Conservation (phyloP, 1,140 invertebrate species). For the Rhopalosiphum padi region DNA sequence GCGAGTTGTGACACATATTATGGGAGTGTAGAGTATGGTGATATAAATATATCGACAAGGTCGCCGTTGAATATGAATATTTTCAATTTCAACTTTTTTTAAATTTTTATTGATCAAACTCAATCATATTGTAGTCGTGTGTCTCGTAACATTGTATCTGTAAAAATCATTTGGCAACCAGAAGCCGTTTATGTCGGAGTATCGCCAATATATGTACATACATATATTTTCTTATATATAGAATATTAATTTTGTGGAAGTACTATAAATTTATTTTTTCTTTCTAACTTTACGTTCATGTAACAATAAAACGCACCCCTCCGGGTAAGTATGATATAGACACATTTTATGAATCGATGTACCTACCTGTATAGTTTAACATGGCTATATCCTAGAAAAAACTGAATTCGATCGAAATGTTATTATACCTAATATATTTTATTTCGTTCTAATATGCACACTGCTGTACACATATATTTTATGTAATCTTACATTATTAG, state of each 20-base stretch:
- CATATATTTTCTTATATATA: not conserved
- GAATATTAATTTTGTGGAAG: not conserved
- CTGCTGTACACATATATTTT: not conserved
- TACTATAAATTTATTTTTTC: not conserved
- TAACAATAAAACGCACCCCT: not conserved
- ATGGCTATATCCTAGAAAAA: not conserved
- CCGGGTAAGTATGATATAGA: not conserved
- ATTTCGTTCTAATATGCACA: not conserved
- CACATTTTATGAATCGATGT: not conserved
- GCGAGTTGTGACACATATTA: not conserved
- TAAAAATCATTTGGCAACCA: not conserved
- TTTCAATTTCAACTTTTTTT: not conserved
- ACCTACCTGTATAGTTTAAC: not conserved
- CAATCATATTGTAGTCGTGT: not conserved
- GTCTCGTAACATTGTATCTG: not conserved
- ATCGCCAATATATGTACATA: not conserved
- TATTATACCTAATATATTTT: not conserved
- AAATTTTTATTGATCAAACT: conserved; percentile 9
- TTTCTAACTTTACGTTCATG: not conserved
- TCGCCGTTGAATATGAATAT: not conserved
- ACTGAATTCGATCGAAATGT: not conserved
- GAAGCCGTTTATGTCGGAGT: not conserved
- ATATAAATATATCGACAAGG: not conserved
- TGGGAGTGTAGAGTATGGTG: not conserved
- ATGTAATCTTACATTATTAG: not conserved